Evolutionary conservation across 1,140 invertebrate genomes (phyloP).

Genomic region (Bombus balteatus): DNA sequence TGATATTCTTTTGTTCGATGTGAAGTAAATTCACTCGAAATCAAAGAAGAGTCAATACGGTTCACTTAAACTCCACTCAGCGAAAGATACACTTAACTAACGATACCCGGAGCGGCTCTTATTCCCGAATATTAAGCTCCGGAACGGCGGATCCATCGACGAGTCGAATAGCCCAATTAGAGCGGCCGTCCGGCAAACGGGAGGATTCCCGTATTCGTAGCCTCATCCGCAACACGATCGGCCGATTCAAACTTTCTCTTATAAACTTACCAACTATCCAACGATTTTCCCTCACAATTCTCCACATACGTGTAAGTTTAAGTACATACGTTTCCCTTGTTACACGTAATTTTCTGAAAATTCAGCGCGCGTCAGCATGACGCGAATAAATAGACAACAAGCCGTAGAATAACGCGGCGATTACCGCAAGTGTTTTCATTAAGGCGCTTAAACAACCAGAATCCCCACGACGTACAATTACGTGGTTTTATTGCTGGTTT

Average conservation of each 20-base stretch:
- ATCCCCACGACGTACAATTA: conserved; percentile 9
- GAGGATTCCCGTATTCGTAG: background rate
- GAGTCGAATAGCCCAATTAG: conserved; percentile 21
- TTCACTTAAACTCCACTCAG: conserved; percentile 1
- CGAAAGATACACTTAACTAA: conserved; percentile 5
- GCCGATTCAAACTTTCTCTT: background rate
- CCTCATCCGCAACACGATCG: background rate
- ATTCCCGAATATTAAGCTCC: conserved; percentile 6
- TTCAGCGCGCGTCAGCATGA: background rate
- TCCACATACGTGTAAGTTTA: background rate
- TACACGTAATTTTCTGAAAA: background rate
- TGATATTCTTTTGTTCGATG: background rate
- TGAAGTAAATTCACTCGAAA: background rate
- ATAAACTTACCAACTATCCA: background rate
- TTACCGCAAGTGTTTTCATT: conserved; percentile 10
- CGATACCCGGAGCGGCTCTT: background rate
- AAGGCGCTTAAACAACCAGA: conserved; percentile 11
- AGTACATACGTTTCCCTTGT: background rate
- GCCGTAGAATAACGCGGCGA: background rate
- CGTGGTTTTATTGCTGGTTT: background rate
- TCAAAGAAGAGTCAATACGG: background rate
- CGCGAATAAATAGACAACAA: conserved; percentile 27
- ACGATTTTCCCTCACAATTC: background rate
- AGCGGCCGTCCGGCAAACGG: background rate
- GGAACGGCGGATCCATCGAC: background rate